Conservation (phyloP, 2,888 invertebrate genomes). For the Tupiocoris notatus region DNA sequence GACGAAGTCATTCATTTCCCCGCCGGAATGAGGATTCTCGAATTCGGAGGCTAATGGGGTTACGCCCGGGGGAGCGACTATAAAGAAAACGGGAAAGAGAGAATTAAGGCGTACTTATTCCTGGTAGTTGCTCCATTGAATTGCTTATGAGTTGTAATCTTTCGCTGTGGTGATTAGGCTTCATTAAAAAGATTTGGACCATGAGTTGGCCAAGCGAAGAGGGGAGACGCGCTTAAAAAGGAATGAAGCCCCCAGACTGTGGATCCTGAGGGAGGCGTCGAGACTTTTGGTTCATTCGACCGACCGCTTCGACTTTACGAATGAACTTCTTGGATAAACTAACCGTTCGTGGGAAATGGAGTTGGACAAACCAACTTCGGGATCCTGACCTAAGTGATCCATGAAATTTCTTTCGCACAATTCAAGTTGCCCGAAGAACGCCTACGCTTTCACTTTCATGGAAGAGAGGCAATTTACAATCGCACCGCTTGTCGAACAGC, state of each 20-base stretch:
- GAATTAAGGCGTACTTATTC: constrained; percentile 46
- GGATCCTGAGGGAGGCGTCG: background rate
- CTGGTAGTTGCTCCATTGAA: constrained; percentile 38
- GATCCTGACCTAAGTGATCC: constrained; percentile 17
- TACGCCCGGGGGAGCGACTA: no score
- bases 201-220: background rate
- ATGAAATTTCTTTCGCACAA: constrained; percentile 25
- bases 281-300: background rate
- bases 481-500: constrained; percentile 1
- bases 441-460: background rate
- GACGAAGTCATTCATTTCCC: no score
- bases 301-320: background rate
- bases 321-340: constrained; percentile 14
- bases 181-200: constrained; percentile 44
- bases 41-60: no score
- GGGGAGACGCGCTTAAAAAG: background rate
- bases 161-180: constrained; percentile 43
- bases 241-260: background rate
- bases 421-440: constrained; percentile 7
- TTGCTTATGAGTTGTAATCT: constrained; percentile 46
- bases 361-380: background rate
- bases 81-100: constrained; percentile 3
- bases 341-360: background rate
- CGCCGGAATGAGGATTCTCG: no score
- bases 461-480: constrained; percentile 10